Evolutionary conservation across 2,113 vertebrate genomes (phyloP).

Genomic region (Oxyruncus cristatus): DNA sequence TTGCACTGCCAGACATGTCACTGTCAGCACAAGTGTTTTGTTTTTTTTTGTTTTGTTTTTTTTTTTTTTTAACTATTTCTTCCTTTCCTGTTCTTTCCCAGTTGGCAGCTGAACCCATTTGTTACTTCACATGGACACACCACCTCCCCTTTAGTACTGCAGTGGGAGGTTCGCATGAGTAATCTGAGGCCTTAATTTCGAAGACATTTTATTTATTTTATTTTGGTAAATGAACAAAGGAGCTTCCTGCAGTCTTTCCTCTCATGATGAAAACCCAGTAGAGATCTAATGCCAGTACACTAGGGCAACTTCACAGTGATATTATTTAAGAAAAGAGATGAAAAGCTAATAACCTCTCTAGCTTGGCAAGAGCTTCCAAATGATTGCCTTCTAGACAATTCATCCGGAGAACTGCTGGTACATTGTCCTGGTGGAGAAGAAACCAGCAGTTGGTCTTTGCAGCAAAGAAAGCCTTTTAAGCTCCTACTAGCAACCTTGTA

Average conservation of each 20-base stretch:
- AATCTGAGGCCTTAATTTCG: not conserved
- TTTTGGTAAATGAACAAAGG: not conserved
- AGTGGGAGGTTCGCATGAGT: not conserved
- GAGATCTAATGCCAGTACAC: not conserved
- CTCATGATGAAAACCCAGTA: not conserved
- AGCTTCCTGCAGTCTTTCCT: not conserved
- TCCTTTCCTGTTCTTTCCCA: not conserved
- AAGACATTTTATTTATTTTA: not conserved
- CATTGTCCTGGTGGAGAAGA: slow-evolving; percentile 34
- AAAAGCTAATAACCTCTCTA: slow-evolving; percentile 47
- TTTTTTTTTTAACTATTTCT: not conserved
- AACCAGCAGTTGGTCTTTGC: slow-evolving; percentile 50
- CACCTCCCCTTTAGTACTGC: not conserved
- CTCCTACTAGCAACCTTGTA: slow-evolving; percentile 31
- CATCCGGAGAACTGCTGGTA: slow-evolving; percentile 21
- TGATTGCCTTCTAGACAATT: slow-evolving; percentile 63
- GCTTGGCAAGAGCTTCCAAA: slow-evolving; percentile 43
- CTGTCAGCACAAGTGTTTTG: not conserved
- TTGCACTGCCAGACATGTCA: not conserved
- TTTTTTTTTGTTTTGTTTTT: not conserved
- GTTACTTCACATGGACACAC: not conserved
- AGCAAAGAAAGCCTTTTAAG: slow-evolving; percentile 46
- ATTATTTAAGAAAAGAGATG: slow-evolving; percentile 33
- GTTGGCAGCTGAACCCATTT: not conserved
- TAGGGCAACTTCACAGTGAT: not conserved